Evolutionary conservation across 2,888 invertebrate species (phyloP).

Genomic region (Ligdia adustata): DNA sequence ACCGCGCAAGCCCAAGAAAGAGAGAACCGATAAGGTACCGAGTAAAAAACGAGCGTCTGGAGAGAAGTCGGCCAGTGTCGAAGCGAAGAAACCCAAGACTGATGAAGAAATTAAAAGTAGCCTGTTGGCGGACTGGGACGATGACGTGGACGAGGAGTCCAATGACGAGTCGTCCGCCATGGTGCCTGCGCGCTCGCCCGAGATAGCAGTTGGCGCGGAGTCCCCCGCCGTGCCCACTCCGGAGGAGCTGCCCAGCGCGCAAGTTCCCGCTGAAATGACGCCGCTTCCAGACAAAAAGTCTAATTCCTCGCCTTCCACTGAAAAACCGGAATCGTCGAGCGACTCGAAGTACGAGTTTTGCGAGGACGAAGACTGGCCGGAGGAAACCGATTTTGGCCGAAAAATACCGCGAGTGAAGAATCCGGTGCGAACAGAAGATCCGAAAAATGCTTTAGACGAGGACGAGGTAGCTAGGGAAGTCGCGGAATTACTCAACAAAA

Average conservation of each 20-base stretch:
- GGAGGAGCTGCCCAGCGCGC: conserved; percentile 60
- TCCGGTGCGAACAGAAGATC: conserved; percentile 68
- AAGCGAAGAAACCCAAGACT: conserved; percentile 80
- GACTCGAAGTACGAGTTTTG: conserved; percentile 92
- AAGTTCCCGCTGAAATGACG: conserved; percentile 50
- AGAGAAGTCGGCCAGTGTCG: conserved; percentile 50
- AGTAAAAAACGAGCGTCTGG: conserved; percentile 72
- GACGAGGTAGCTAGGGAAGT: conserved; percentile 83
- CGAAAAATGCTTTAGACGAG: conserved; percentile 70
- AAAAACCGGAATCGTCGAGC: conserved; percentile 74
- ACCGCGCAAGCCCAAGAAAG: conserved; percentile 56
- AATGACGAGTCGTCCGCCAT: conserved; percentile 63
- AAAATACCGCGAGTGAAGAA: conserved; percentile 87
- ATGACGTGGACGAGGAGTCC: conserved; percentile 75
- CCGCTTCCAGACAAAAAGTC: conserved; percentile 52
- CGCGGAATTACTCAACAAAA: conserved; percentile 85
- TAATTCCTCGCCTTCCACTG: conserved; percentile 46
- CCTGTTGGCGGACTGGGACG: conserved; percentile 91
- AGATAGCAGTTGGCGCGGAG: conserved; percentile 62
- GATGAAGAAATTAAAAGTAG: conserved; percentile 87
- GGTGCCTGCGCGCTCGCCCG: conserved; percentile 60
- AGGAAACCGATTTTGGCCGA: conserved; percentile 81
- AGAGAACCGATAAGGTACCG: conserved; percentile 60
- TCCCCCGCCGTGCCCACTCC: conserved; percentile 69
- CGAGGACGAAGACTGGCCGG: conserved; percentile 87